Evolutionary conservation across 1,140 invertebrate genomes (phyloP).

Genomic region (Penaeus japonicus): DNA sequence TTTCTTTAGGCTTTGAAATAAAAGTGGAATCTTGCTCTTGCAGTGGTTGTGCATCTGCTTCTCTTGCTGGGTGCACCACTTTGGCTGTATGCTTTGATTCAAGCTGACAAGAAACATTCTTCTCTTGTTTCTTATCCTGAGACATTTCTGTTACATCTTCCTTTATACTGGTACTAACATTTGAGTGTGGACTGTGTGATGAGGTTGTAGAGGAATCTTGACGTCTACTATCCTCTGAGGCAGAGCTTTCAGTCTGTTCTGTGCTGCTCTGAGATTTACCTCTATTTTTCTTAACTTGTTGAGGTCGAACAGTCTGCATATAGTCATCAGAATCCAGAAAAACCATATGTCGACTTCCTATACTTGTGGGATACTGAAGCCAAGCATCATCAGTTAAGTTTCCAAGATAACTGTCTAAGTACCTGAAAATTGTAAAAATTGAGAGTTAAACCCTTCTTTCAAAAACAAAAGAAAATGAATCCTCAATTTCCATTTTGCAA

Average conservation of each 20-base stretch:
- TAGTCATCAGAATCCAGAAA: slow-evolving; percentile 39
- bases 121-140: too few relatives aligned
- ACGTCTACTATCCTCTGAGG: too few relatives aligned
- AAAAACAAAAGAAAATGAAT: neutral
- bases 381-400: slow-evolving; percentile 48
- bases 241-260: too few relatives aligned
- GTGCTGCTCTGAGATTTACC: neutral
- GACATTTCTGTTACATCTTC: neutral
- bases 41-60: too few relatives aligned
- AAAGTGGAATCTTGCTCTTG: too few relatives aligned
- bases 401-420: slow-evolving; percentile 43
- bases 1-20: too few relatives aligned
- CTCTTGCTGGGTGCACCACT: too few relatives aligned
- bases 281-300: neutral
- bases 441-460: neutral
- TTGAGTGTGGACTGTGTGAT: too few relatives aligned
- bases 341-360: slow-evolving; percentile 21
- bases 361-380: slow-evolving; percentile 32
- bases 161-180: neutral
- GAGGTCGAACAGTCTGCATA: slow-evolving; percentile 22
- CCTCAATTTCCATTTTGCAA: neutral
- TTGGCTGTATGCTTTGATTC: too few relatives aligned
- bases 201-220: too few relatives aligned
- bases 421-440: slow-evolving; percentile 7
- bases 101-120: too few relatives aligned